Percentiles rank a stretch among this genome's conserved stretches.
These are phyloP conservation scores for Reticulitermes lucifugus DNA, from an alignment of 2,888 invertebrate genomes.

Conservation along the genomic window DNA sequence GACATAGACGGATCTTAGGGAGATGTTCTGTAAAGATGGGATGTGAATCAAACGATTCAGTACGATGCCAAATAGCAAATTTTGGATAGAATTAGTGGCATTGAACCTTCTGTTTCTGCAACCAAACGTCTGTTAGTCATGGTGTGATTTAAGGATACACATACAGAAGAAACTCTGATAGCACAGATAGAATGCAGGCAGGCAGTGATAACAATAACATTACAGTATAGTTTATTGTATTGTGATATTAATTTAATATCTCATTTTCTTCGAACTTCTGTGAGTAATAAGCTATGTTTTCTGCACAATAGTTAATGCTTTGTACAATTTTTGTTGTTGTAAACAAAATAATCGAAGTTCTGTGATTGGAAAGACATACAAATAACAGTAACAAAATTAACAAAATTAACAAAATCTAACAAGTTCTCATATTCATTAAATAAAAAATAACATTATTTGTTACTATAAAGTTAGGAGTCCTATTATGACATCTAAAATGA, in stretches of 20 bases:
- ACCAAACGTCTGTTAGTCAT: no score
- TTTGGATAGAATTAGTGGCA: no score
- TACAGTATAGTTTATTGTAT: conserved; percentile 50
- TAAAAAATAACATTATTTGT: conserved; percentile 20
- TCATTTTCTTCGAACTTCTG: conserved; percentile 43
- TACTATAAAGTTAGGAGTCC: neutral
- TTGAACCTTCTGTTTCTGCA: no score
- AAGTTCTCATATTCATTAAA: neutral
- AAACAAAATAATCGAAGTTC: conserved; percentile 32
- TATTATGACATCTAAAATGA: conserved; percentile 14
- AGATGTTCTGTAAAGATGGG: no score
- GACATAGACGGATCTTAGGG: no score
- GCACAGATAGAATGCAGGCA: neutral
- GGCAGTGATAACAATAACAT: conserved; percentile 21
- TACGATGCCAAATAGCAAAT: no score
- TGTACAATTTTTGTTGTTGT: conserved; percentile 44
- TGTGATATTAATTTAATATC: conserved; percentile 54
- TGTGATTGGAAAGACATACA: conserved; percentile 32
- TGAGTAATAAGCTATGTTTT: conserved; percentile 41
- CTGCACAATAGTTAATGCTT: conserved; percentile 46
- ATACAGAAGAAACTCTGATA: neutral
- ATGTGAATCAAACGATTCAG: no score
- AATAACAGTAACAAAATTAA: conserved; percentile 39
- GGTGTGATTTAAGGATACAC: no score
- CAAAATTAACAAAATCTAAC: conserved; percentile 32